Conservation (phyloP, 2,797 vertebrate species). For the Poeciliopsis turneri region DNA sequence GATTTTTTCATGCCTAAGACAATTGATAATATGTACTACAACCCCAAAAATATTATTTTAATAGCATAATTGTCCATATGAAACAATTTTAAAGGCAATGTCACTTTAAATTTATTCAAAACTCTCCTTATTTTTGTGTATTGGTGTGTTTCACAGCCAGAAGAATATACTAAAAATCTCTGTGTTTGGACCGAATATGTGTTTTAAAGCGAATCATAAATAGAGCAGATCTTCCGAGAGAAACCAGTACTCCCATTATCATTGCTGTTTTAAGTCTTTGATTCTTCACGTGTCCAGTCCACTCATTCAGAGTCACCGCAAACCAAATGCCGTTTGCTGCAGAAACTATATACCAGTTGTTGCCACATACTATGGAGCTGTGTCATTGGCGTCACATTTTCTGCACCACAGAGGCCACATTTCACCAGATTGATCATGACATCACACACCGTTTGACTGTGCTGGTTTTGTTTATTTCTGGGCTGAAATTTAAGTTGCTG, state of each 20-base stretch:
- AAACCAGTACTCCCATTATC: not conserved
- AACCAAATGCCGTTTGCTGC: not conserved
- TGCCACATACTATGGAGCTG: not conserved
- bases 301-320: not conserved
- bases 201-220: not conserved
- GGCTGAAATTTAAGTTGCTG: conserved; percentile 26
- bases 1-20: not conserved
- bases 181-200: not conserved
- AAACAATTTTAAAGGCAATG: not conserved
- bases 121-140: not conserved
- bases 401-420: conserved; percentile 9
- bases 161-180: not conserved
- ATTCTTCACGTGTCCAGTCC: not conserved
- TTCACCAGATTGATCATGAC: conserved; percentile 23
- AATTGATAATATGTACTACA: not conserved
- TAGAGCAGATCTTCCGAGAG: not conserved
- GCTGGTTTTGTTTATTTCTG: conserved; percentile 17
- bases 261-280: not conserved
- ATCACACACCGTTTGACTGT: conserved; percentile 8
- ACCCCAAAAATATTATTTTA: not conserved
- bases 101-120: not conserved
- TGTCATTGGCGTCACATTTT: conserved; percentile 17
- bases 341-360: not conserved
- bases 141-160: not conserved
- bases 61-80: not conserved